phyloP scores from a whole-genome alignment of 2,113 vertebrate genomes.

The Dasyornis broadbenti region DNA sequence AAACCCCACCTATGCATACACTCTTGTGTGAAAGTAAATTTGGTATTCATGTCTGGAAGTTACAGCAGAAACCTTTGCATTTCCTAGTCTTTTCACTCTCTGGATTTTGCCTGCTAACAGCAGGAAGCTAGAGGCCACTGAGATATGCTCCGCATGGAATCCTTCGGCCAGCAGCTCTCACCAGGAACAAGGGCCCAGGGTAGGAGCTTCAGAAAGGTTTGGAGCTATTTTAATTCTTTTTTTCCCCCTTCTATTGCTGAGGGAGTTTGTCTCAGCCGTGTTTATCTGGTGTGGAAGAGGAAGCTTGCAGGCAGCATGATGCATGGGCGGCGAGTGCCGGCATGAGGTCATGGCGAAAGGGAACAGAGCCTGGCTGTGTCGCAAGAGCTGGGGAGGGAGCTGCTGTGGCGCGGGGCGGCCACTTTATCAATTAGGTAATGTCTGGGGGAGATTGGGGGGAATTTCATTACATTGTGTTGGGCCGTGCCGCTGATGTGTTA shows the following conservation, averaged over 20 bases:
- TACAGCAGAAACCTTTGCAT: background rate
- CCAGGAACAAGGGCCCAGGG: fast-evolving
- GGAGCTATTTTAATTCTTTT: background rate
- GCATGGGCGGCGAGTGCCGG: conserved; percentile 58
- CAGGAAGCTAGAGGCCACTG: background rate
- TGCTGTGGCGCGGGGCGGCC: background rate
- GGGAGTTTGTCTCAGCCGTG: background rate
- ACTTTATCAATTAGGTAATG: conserved; percentile 81
- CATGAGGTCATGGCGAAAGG: conserved; percentile 72
- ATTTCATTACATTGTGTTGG: conserved; percentile 41
- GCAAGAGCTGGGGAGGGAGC: conserved; percentile 43
- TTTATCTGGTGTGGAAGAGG: conserved; percentile 74
- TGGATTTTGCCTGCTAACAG: background rate
- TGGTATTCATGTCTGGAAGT: background rate
- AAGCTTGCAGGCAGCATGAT: conserved; percentile 61
- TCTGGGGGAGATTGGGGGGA: conserved; percentile 70
- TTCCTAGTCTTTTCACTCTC: background rate
- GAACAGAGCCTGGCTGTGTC: conserved; percentile 69
- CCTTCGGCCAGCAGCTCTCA: background rate
- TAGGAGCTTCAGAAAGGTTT: background rate
- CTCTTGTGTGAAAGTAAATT: background rate
- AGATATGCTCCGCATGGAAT: background rate
- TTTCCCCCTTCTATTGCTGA: background rate
- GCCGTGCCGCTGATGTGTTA: conserved; percentile 47
- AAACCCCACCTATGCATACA: fast-evolving